Evolutionary conservation across 2,113 vertebrate species (phyloP).

Genomic region (Chrysochloris asiatica): DNA sequence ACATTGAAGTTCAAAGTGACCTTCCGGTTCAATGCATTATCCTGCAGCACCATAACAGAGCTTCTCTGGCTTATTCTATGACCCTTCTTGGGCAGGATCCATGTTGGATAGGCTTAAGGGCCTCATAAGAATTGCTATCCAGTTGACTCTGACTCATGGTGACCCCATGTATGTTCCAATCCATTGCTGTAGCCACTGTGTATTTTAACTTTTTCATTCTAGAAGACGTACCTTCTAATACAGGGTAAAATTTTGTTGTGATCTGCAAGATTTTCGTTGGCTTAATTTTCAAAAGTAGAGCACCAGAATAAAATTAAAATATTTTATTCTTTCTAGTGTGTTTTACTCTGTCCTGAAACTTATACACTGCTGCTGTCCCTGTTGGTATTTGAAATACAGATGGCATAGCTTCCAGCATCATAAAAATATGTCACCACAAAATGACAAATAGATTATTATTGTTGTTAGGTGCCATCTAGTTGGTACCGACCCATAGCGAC

Average conservation of each 20-base stretch:
- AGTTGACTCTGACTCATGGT: background rate
- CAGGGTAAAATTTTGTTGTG: background rate
- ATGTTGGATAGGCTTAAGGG: background rate
- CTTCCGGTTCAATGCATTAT: too few species aligned
- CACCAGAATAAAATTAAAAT: too few species aligned
- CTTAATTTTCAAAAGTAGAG: background rate
- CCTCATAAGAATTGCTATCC: background rate
- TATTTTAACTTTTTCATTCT: background rate
- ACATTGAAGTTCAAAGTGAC: too few species aligned
- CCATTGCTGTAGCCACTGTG: background rate
- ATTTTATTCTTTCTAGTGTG: background rate
- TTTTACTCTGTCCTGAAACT: background rate
- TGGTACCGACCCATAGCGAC: too few species aligned
- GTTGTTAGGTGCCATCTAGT: too few species aligned
- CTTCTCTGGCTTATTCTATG: background rate
- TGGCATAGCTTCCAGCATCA: background rate
- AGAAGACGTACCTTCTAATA: background rate
- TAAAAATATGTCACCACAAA: background rate
- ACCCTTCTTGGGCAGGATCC: background rate
- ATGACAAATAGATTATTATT: background rate
- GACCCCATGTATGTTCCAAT: background rate
- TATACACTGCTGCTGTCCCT: background rate
- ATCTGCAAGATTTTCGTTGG: background rate
- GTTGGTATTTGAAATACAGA: background rate
- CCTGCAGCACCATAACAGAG: too few species aligned